Percentiles rank a stretch among this genome's conserved stretches.
These are phyloP conservation scores for Notiomystis cincta DNA, from an alignment of 2,113 vertebrate genomes.

Conservation along the genomic window DNA sequence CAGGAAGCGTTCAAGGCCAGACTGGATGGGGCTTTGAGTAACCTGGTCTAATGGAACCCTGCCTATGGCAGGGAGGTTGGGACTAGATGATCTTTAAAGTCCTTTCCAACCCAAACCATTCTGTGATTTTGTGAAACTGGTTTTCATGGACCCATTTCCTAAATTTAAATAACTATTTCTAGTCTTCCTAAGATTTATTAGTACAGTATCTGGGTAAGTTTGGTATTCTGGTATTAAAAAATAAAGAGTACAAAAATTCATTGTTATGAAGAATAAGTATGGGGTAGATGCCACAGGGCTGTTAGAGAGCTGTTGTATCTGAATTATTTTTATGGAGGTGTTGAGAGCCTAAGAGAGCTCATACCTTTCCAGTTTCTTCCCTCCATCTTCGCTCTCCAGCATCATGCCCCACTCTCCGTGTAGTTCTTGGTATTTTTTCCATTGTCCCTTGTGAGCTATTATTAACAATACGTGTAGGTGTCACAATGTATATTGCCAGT, in stretches of 20 bases:
- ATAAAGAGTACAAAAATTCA: background rate
- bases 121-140: background rate
- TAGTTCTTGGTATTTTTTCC: constrained; percentile 20
- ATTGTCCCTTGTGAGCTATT: constrained; percentile 45
- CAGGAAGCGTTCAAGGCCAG: background rate
- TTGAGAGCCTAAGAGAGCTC: background rate
- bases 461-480: constrained; percentile 33
- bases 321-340: background rate
- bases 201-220: background rate
- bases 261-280: background rate
- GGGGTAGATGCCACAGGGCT: background rate
- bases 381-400: background rate
- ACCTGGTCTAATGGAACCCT: background rate
- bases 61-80: background rate
- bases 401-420: background rate
- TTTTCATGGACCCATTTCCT: background rate
- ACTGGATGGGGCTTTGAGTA: background rate
- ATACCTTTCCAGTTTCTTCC: background rate
- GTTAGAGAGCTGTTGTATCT: background rate
- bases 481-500: constrained; percentile 17
- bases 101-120: background rate
- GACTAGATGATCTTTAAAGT: background rate
- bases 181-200: background rate
- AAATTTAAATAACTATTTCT: background rate
- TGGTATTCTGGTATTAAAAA: background rate